These are phyloP conservation scores for Scotopteryx bipunctaria DNA, from an alignment of 2,888 invertebrate species.

Conservation along the genomic window DNA sequence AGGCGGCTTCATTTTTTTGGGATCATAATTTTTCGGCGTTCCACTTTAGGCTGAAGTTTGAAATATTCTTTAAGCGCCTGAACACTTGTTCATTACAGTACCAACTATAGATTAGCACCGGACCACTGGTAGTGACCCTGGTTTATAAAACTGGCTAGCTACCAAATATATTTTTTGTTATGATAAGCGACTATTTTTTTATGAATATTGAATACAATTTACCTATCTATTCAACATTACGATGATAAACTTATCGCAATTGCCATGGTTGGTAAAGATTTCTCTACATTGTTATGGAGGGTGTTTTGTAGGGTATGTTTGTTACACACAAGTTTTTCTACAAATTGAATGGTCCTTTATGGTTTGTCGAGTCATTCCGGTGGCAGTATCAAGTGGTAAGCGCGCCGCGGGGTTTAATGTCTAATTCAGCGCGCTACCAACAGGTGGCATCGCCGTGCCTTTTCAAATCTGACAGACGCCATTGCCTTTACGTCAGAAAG, in stretches of 20 bases:
- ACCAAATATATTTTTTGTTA: too few relatives aligned
- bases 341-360: constrained; percentile 52
- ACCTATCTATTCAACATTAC: too few relatives aligned
- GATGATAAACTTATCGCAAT: too few relatives aligned
- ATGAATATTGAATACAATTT: too few relatives aligned
- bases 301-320: constrained; percentile 14
- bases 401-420: constrained; percentile 73
- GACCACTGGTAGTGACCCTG: too few relatives aligned
- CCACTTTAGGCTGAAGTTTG: constrained; percentile 56
- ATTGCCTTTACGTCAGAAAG: constrained; percentile 80
- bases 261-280: constrained; percentile 11
- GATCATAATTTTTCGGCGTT: constrained; percentile 62
- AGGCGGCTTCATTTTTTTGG: constrained; percentile 72
- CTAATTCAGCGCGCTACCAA: constrained; percentile 82
- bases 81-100: too few relatives aligned
- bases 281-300: constrained; percentile 11
- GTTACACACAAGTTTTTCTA: constrained; percentile 21
- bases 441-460: constrained; percentile 80
- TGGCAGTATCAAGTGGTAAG: constrained; percentile 78
- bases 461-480: constrained; percentile 83
- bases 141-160: too few relatives aligned
- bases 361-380: constrained; percentile 71
- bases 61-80: too few relatives aligned
- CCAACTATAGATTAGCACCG: too few relatives aligned
- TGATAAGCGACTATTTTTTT: too few relatives aligned